phyloP scores from a whole-genome alignment of 2,113 vertebrate species.

The Cepphus grylle region DNA sequence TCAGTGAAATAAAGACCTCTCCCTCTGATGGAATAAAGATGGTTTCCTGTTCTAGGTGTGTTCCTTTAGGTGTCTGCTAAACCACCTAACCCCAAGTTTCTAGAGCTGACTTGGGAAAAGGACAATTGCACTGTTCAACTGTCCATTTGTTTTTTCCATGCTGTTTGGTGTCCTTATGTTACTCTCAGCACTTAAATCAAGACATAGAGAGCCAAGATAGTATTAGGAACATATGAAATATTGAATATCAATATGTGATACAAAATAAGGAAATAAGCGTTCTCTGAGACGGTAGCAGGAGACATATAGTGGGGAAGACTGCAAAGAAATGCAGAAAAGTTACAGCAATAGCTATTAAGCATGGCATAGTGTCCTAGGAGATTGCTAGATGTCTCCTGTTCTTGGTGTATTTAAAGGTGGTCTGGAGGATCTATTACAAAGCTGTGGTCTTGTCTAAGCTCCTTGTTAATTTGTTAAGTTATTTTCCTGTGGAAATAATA shows the following conservation, averaged over 20 bases:
- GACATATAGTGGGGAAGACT: not conserved
- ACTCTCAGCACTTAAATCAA: not conserved
- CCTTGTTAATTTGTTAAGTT: not conserved
- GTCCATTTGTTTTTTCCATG: not conserved
- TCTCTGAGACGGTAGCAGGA: not conserved
- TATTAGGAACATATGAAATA: not conserved
- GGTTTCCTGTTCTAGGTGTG: not conserved
- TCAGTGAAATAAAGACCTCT: not conserved
- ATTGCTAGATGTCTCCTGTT: not conserved
- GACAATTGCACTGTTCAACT: not conserved
- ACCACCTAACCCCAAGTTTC: not conserved
- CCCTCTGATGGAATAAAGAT: not conserved
- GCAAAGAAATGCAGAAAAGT: not conserved
- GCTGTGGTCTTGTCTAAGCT: not conserved
- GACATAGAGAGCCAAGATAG: not conserved
- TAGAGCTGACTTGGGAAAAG: not conserved
- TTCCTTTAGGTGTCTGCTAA: not conserved
- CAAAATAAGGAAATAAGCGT: not conserved
- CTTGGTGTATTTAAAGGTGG: not conserved
- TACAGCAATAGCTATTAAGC: accelerated
- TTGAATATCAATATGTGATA: not conserved
- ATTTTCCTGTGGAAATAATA: not conserved
- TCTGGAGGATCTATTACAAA: not conserved
- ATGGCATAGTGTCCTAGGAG: not conserved
- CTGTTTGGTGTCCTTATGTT: not conserved